These are phyloP conservation scores for sheep (Ovis aries) DNA, from an alignment of 2,113 vertebrate species.

Conservation along the genomic window DNA sequence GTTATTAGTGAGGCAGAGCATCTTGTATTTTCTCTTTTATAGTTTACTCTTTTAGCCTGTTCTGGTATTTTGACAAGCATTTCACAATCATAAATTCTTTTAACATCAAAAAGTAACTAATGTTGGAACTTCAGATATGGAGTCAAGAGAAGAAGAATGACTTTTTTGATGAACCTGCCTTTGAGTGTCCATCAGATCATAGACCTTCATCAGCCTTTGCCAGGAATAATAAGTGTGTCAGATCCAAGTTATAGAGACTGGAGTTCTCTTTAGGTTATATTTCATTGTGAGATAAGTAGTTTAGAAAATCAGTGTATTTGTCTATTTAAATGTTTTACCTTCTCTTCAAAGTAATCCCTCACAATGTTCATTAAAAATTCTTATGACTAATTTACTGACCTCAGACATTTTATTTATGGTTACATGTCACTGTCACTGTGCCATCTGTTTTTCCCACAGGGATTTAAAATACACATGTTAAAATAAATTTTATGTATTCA, in stretches of 20 bases:
- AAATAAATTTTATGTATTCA: neutral
- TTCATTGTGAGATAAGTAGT: neutral
- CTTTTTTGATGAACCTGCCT: neutral
- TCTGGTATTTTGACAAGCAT: neutral
- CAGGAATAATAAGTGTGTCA: neutral
- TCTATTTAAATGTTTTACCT: neutral
- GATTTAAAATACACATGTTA: slow-evolving; percentile 20
- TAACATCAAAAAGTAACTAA: neutral
- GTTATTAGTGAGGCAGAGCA: neutral
- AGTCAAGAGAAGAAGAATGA: neutral
- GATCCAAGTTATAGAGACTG: neutral
- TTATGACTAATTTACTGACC: slow-evolving; percentile 13
- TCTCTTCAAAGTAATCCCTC: neutral
- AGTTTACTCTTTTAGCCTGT: neutral
- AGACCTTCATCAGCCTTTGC: neutral
- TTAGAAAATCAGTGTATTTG: neutral
- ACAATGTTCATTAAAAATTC: neutral
- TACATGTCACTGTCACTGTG: neutral
- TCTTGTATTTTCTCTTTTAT: neutral
- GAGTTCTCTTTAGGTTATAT: neutral
- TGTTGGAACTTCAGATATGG: neutral
- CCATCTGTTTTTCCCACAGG: neutral
- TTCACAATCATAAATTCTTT: neutral
- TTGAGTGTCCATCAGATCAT: neutral
- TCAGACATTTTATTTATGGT: neutral